Evolutionary conservation across 2,888 invertebrate species (phyloP).

Genomic region (Sphinx pinastri): DNA sequence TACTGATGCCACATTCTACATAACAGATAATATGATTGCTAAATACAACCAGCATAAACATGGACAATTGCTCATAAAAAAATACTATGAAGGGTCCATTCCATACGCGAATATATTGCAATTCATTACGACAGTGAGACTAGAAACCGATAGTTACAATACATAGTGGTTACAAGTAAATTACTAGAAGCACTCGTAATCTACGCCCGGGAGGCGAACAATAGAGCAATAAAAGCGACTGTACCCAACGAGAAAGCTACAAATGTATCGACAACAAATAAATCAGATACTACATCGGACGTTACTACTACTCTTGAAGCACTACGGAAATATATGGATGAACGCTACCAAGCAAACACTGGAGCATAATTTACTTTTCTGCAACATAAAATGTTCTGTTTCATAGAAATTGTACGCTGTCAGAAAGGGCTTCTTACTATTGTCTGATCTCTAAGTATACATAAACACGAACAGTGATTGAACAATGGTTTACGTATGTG

Average conservation of each 20-base stretch:
- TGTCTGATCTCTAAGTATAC: constrained; percentile 2
- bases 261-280: constrained; percentile 74
- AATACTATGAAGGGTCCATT: constrained; percentile 47
- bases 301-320: constrained; percentile 50
- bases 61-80: constrained; percentile 51
- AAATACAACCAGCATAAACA: constrained; percentile 16
- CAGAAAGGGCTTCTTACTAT: constrained; percentile 23
- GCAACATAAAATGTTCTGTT: constrained; percentile 56
- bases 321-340: constrained; percentile 53
- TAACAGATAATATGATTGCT: constrained; percentile 6
- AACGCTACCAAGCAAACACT: constrained; percentile 54
- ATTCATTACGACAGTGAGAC: constrained; percentile 61
- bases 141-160: constrained; percentile 60
- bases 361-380: constrained; percentile 56
- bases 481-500: background rate
- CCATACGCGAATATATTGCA: constrained; percentile 55
- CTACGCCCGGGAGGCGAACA: constrained; percentile 69
- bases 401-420: constrained; percentile 43
- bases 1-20: background rate
- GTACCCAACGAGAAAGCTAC: constrained; percentile 70
- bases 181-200: constrained; percentile 65
- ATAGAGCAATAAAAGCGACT: constrained; percentile 78
- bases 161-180: constrained; percentile 69
- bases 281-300: constrained; percentile 69
- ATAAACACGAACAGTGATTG: background rate